These are phyloP conservation scores for Mastacembelus armatus DNA, from an alignment of 2,797 vertebrate genomes.

Conservation along the genomic window DNA sequence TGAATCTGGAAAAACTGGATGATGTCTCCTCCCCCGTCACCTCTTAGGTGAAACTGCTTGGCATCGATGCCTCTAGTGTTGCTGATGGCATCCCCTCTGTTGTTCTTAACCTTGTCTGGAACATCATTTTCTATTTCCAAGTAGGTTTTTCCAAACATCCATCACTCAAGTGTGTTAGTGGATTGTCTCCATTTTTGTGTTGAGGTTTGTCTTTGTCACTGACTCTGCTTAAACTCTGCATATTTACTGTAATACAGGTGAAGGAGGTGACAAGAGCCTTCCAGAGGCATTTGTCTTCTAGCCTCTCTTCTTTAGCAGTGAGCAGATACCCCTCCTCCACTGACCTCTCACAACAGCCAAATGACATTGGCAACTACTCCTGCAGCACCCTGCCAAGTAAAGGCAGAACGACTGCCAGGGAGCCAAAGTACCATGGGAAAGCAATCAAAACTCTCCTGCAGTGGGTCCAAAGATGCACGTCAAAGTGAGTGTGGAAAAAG, in stretches of 20 bases:
- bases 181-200: background rate
- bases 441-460: constrained; percentile 88
- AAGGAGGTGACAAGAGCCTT: constrained; percentile 64
- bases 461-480: constrained; percentile 90
- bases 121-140: constrained; percentile 93
- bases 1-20: background rate
- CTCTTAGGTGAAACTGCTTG: constrained; percentile 89
- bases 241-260: constrained; percentile 56
- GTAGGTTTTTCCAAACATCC: constrained; percentile 65
- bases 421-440: constrained; percentile 88
- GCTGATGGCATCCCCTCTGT: constrained; percentile 91
- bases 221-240: background rate
- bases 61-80: constrained; percentile 89
- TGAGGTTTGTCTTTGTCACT: background rate
- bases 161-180: constrained; percentile 1
- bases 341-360: constrained; percentile 84
- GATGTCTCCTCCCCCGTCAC: constrained; percentile 10
- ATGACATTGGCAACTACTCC: constrained; percentile 83
- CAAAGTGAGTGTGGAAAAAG: constrained; percentile 81
- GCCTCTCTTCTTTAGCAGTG: constrained; percentile 87
- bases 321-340: constrained; percentile 80
- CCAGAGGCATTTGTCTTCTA: constrained; percentile 69
- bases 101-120: constrained; percentile 92
- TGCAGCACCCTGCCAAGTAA: constrained; percentile 83
- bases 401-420: constrained; percentile 76